These are phyloP conservation scores for Archaeoteleia sp. DNA, from an alignment of 2,888 invertebrate species.

Conservation along the genomic window DNA sequence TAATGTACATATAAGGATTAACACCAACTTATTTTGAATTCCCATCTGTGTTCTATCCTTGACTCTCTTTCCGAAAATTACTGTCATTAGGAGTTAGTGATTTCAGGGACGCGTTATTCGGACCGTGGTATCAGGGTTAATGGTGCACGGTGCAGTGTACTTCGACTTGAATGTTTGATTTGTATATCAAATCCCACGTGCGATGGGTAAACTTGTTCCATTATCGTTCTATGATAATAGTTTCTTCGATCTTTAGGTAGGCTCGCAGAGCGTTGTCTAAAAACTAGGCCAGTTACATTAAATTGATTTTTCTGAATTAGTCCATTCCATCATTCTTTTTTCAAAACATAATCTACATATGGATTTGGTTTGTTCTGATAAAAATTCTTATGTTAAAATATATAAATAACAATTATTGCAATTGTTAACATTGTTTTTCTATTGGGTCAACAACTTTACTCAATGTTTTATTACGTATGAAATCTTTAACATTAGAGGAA, in stretches of 20 bases:
- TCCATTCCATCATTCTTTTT: slow-evolving; percentile 19
- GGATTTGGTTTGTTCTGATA: too few relatives aligned
- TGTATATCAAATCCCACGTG: slow-evolving; percentile 26
- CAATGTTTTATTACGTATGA: too few relatives aligned
- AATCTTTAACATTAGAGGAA: too few relatives aligned
- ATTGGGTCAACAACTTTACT: too few relatives aligned
- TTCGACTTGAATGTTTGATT: slow-evolving; percentile 30
- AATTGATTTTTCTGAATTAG: slow-evolving; percentile 40
- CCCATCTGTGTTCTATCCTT: slow-evolving; percentile 33
- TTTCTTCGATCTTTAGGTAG: slow-evolving; percentile 38
- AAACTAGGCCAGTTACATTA: slow-evolving; percentile 45
- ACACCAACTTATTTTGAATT: slow-evolving; percentile 5
- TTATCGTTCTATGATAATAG: slow-evolving; percentile 42
- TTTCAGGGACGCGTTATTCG: slow-evolving; percentile 32
- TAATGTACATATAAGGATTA: not conserved
- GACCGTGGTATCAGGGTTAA: slow-evolving; percentile 38
- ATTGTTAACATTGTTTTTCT: too few relatives aligned
- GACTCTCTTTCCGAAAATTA: slow-evolving; percentile 44
- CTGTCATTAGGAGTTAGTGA: slow-evolving; percentile 41
- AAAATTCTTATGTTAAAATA: too few relatives aligned
- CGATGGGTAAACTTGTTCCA: slow-evolving; percentile 30
- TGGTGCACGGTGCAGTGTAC: slow-evolving; percentile 30
- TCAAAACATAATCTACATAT: slow-evolving; percentile 4
- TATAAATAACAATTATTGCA: too few relatives aligned
- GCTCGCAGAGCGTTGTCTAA: slow-evolving; percentile 35